phyloP scores from a whole-genome alignment of 2,113 vertebrate genomes.

The Telmatochromis bifrenatus region DNA sequence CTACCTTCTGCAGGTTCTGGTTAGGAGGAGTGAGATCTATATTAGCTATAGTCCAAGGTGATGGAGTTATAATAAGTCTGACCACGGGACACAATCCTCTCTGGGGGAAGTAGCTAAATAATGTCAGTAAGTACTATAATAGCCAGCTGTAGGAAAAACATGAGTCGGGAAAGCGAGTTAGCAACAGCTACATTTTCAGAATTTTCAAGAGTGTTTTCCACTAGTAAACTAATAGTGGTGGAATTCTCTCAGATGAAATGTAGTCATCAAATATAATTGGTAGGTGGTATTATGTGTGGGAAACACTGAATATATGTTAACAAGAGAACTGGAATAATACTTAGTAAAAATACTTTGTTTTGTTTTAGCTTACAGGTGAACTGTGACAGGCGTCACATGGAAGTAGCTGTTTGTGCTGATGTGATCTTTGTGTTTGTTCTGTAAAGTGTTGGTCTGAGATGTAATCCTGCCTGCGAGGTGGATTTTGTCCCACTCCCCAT shows the following conservation, averaged over 20 bases:
- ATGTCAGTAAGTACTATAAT: neutral
- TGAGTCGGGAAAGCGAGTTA: neutral
- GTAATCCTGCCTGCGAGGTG: neutral
- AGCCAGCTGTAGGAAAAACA: neutral
- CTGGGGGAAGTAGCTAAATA: neutral
- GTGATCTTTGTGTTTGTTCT: neutral
- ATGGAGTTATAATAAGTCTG: neutral
- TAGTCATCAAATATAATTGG: neutral
- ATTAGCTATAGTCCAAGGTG: neutral
- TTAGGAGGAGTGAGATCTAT: neutral
- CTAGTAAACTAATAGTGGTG: rapidly evolving
- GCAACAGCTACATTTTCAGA: neutral
- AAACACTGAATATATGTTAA: neutral
- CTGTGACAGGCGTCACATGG: neutral
- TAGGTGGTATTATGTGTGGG: neutral
- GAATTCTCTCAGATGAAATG: neutral
- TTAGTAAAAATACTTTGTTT: neutral
- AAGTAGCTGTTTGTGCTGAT: neutral
- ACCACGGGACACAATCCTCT: neutral
- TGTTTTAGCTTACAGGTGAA: neutral
- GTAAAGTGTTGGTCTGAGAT: neutral
- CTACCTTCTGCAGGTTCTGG: neutral
- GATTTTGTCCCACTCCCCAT: neutral
- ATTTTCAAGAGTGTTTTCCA: neutral
- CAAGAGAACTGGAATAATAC: neutral